Conservation (phyloP, 2,113 vertebrate species). For the Dunckerocampus dactyliophorus region DNA sequence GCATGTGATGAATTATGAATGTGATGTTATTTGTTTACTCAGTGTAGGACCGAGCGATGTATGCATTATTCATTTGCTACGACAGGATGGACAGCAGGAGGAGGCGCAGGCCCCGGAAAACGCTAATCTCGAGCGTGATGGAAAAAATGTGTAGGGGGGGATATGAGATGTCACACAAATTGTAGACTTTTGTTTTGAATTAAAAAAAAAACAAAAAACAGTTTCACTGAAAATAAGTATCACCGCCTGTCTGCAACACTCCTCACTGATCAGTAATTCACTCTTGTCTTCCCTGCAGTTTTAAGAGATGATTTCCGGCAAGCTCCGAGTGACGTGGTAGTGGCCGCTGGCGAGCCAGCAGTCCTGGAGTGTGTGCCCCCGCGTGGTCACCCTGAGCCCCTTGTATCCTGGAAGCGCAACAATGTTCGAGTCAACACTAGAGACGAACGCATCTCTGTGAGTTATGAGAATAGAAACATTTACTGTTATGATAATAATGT, state of each 20-base stretch:
- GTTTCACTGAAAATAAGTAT: slow-evolving; percentile 19
- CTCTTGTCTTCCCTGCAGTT: slow-evolving; percentile 66
- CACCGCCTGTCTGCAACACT: slow-evolving; percentile 1
- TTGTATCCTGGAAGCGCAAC: slow-evolving; percentile 95
- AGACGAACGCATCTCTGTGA: slow-evolving; percentile 89
- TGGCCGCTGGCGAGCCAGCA: slow-evolving; percentile 91
- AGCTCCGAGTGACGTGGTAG: slow-evolving; percentile 92
- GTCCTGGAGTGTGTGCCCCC: slow-evolving; percentile 93
- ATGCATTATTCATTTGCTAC: slow-evolving; percentile 65
- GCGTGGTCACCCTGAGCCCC: slow-evolving; percentile 92
- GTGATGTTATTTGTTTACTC: slow-evolving; percentile 66
- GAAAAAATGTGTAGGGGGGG: slow-evolving; percentile 22
- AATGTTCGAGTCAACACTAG: slow-evolving; percentile 85
- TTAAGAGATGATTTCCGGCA: slow-evolving; percentile 96
- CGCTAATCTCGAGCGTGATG: slow-evolving; percentile 21
- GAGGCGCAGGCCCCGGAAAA: slow-evolving; percentile 34
- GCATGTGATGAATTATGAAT: slow-evolving; percentile 64
- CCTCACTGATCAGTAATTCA: not conserved
- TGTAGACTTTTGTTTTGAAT: slow-evolving; percentile 30
- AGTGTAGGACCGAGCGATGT: slow-evolving; percentile 53
- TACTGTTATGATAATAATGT: too few relatives aligned
- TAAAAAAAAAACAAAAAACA: slow-evolving; percentile 15
- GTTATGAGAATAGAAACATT: slow-evolving; percentile 54
- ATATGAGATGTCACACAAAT: slow-evolving; percentile 40
- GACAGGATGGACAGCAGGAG: slow-evolving; percentile 49